These are phyloP conservation scores for Bothrops jararaca DNA, from an alignment of 2,113 vertebrate genomes.

Conservation along the genomic window DNA sequence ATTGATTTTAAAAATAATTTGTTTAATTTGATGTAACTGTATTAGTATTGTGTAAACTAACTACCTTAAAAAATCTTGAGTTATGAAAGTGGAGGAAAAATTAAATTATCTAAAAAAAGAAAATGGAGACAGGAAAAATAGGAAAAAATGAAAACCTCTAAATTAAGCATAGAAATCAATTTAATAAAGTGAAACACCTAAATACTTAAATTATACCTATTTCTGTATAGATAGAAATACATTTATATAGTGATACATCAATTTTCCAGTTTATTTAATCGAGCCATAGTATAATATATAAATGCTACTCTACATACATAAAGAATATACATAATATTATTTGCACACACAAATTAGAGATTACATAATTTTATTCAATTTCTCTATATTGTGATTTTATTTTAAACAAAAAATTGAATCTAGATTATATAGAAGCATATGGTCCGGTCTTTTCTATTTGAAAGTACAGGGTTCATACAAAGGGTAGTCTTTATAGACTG, in stretches of 20 bases:
- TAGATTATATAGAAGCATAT: not conserved
- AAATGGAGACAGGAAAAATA: not conserved
- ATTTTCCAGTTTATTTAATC: not conserved
- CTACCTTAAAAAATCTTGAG: not conserved
- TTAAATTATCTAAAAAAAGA: not conserved
- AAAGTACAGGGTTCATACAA: not conserved
- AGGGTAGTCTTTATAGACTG: not conserved
- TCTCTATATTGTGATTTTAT: not conserved
- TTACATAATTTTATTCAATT: not conserved
- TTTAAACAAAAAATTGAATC: not conserved
- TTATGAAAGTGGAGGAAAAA: not conserved
- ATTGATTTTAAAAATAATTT: not conserved
- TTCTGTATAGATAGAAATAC: not conserved
- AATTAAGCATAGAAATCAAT: not conserved
- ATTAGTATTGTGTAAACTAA: not conserved
- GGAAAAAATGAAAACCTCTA: not conserved
- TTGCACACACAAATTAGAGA: not conserved
- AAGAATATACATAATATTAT: not conserved
- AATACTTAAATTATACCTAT: not conserved
- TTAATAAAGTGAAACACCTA: not conserved
- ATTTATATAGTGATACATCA: not conserved
- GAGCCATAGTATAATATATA: not conserved
- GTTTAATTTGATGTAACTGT: not conserved
- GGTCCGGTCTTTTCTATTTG: not conserved
- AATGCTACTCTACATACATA: not conserved